phyloP scores from a whole-genome alignment of 1,140 invertebrate species.

The Drosophila sulfurigaster region DNA sequence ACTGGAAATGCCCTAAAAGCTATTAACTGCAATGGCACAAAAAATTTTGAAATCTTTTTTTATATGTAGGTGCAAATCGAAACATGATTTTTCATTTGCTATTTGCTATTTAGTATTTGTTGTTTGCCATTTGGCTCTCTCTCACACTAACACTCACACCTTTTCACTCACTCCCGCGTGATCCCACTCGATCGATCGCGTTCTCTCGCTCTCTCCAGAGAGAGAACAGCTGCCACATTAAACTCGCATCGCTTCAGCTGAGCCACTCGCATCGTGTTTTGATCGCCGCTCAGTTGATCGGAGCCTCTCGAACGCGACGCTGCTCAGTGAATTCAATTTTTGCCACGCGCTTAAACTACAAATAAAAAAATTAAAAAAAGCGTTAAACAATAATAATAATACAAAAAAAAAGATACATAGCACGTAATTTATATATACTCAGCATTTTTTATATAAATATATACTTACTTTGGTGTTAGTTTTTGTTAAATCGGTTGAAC shows the following conservation, averaged over 20 bases:
- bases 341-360: conserved; percentile 39
- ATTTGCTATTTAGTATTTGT: conserved; percentile 5
- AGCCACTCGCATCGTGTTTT: conserved; percentile 55
- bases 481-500: conserved; percentile 1
- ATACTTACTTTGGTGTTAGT: conserved; percentile 5
- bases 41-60: neutral
- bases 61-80: neutral
- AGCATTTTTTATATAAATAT: neutral
- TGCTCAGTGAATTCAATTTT: conserved; percentile 57
- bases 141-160: conserved; percentile 2
- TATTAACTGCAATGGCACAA: neutral
- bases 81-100: conserved; percentile 2
- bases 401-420: conserved; percentile 37
- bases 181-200: neutral
- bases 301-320: conserved; percentile 74
- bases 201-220: conserved; percentile 2
- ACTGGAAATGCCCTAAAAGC: conserved; percentile 2
- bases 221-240: conserved; percentile 16
- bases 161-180: conserved; percentile 23
- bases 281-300: conserved; percentile 82
- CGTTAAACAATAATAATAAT: conserved; percentile 19
- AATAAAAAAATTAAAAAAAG: neutral
- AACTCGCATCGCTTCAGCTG: conserved; percentile 45
- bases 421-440: neutral
- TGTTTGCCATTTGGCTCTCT: neutral